These are phyloP conservation scores for Dilophus febrilis DNA, from an alignment of 2,888 invertebrate species.

Conservation along the genomic window DNA sequence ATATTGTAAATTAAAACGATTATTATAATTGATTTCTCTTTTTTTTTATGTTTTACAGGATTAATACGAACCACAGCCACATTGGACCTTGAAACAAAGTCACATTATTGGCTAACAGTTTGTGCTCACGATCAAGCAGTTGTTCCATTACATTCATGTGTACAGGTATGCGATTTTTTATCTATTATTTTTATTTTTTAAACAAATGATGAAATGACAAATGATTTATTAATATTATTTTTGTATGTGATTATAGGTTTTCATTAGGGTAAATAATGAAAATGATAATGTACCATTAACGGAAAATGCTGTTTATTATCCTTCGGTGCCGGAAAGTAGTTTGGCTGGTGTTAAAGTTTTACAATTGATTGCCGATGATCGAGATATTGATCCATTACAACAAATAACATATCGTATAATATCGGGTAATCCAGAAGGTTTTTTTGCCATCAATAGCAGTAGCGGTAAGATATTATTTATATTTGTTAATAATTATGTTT, in stretches of 20 bases:
- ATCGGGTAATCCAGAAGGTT: conserved; percentile 81
- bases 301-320: conserved; percentile 68
- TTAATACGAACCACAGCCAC: conserved; percentile 66
- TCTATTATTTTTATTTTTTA: conserved; percentile 20
- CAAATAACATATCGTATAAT: conserved; percentile 65
- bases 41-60: too few species aligned
- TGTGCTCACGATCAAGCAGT: conserved; percentile 85
- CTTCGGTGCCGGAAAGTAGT: conserved; percentile 64
- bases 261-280: conserved; percentile 70
- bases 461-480: conserved; percentile 58
- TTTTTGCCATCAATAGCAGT: conserved; percentile 69
- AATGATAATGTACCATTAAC: conserved; percentile 94
- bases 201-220: too few species aligned
- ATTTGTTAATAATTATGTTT: too few species aligned
- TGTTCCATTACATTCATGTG: conserved; percentile 65
- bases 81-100: conserved; percentile 74
- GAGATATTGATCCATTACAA: conserved; percentile 51
- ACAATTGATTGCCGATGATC: conserved; percentile 61
- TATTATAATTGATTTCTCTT: too few species aligned
- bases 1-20: too few species aligned
- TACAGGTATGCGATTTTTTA: conserved; percentile 43
- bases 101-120: conserved; percentile 86
- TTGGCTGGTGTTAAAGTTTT: conserved; percentile 53
- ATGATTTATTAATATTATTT: conserved; percentile 7
- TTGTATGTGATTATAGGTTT: conserved; percentile 38